These are phyloP conservation scores for Ormyrus thymus DNA, from an alignment of 2,888 invertebrate species.

Conservation along the genomic window DNA sequence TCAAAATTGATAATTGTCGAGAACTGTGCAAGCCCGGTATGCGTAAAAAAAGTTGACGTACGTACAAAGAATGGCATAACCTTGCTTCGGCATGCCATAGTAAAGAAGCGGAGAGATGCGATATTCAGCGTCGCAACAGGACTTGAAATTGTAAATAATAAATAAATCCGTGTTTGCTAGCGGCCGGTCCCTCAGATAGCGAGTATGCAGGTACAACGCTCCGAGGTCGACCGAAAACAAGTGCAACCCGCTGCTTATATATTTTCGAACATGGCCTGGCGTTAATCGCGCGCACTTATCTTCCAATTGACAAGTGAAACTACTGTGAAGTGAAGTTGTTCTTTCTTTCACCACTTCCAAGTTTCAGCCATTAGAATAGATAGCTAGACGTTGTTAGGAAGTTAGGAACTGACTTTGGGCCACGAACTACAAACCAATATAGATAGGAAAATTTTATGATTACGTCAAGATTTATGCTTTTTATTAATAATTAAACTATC, in stretches of 20 bases:
- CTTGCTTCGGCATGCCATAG: conserved; percentile 37
- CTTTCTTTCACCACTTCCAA: too few species aligned
- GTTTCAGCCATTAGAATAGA: too few species aligned
- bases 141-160: background rate
- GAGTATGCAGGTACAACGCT: background rate
- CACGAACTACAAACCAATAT: too few species aligned
- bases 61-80: conserved; percentile 47
- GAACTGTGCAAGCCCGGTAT: background rate
- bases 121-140: background rate
- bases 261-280: conserved; percentile 24
- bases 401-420: too few species aligned
- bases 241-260: background rate
- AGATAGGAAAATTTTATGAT: too few species aligned
- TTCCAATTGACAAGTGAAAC: background rate
- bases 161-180: too few species aligned
- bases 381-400: too few species aligned
- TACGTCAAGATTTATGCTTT: too few species aligned
- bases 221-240: background rate
- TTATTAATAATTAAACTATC: too few species aligned
- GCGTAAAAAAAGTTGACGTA: conserved; percentile 33
- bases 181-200: background rate
- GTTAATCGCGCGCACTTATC: background rate
- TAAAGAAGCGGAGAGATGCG: background rate
- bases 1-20: conserved; percentile 24
- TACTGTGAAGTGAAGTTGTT: too few species aligned